Evolutionary conservation across 1,140 invertebrate species (phyloP), one percentile per base, ranked within the genome.

Genomic region (Chironomus striatipennis): DNA sequence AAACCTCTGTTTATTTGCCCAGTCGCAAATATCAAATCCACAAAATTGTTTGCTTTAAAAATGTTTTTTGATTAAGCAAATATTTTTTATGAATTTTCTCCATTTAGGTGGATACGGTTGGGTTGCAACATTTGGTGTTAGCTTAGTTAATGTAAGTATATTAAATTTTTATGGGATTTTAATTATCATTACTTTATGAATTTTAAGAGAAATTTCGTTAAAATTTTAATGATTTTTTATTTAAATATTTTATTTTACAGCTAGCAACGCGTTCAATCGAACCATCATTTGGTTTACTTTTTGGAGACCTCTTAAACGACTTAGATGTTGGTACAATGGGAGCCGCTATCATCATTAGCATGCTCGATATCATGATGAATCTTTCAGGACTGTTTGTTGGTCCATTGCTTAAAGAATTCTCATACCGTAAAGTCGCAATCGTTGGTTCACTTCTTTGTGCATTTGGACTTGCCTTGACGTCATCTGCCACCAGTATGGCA

Each of bases 101-200:
- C 24, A 34, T 34, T 34, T 34, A 34, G 47, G 90, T 17, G 91
- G 91, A 70, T 93, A 91, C 90, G 91, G 90, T 42, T 93, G 92
- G 92, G 87, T 92, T 80, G 90, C 91, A 57, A 91, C 90, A 75
- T 83, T 93, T 65, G 91, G 91, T 76, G 90, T 90, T 76, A 91
- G 91, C 81, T 84, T 92, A 78, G 89, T 91, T 77, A 90, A 92
- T 85, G 90, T 91, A 84, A 89, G 88, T 88, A 76, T 18, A 75
- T 73, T 42, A 34, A 34, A 34, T 34, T 2, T 34, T 34, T 34
- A 34, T 34, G 24, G 24, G 24, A 34, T 34, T 34, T 34, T 34
- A 34, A 34, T 34, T 34, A 34, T 5, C 24, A 34, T 34, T 34
- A 2, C 5, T 34, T 34, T 34, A 34, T 34, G 24, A 34, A 12